Evolutionary conservation across 1,140 invertebrate species (phyloP).

Genomic region (Pollicipes pollicipes): DNA sequence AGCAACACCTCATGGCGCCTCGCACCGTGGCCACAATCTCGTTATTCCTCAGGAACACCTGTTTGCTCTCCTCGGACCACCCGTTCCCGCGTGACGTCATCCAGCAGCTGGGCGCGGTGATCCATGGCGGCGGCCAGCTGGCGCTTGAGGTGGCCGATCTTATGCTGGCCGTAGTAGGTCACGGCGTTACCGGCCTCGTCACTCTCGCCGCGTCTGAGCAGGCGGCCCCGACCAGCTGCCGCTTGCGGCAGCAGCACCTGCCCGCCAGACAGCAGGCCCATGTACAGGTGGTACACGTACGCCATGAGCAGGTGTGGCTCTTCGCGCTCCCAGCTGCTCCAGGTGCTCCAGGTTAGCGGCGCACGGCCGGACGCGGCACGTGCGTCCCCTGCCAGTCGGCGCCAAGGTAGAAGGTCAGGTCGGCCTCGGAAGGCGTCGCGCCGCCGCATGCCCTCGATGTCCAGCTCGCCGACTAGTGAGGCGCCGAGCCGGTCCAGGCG

Average conservation of each 20-base stretch:
- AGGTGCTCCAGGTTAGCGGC: conserved; percentile 49
- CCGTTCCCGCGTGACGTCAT: conserved; percentile 42
- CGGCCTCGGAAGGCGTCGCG: conserved; percentile 50
- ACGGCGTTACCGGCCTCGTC: conserved; percentile 33
- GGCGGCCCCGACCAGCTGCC: conserved; percentile 36
- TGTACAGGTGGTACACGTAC: conserved; percentile 62
- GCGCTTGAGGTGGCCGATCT: conserved; percentile 42
- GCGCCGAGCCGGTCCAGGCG: conserved; percentile 34
- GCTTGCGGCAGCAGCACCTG: conserved; percentile 55
- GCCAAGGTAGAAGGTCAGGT: conserved; percentile 49
- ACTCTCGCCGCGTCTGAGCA: conserved; percentile 29
- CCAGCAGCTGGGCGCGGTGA: conserved; percentile 41
- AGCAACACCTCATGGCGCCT: conserved; percentile 31
- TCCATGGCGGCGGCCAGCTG: conserved; percentile 46
- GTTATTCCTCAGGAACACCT: conserved; percentile 54
- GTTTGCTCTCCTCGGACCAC: conserved; percentile 56
- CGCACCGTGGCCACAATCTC: conserved; percentile 47
- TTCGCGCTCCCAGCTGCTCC: conserved; percentile 40
- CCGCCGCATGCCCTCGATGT: conserved; percentile 36
- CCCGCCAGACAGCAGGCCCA: conserved; percentile 58
- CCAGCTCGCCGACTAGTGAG: conserved; percentile 30
- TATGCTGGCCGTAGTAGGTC: conserved; percentile 37
- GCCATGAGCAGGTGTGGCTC: conserved; percentile 48
- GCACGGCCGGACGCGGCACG: conserved; percentile 34
- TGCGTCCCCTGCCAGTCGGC: conserved; percentile 41